phyloP scores from a whole-genome alignment of 2,888 invertebrate genomes.

The Sesia apiformis region DNA sequence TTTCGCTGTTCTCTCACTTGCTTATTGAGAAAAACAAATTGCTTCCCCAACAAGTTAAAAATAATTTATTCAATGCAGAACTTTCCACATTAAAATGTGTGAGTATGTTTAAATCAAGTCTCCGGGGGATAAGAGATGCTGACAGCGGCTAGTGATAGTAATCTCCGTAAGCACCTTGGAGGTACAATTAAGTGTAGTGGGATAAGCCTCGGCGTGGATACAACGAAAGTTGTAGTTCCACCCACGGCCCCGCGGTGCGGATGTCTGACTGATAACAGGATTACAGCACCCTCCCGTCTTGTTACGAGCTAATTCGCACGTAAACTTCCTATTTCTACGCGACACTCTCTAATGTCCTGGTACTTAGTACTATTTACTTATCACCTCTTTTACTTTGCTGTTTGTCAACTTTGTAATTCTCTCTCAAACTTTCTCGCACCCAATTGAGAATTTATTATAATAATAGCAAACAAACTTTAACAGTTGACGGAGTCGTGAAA shows the following conservation, averaged over 20 bases:
- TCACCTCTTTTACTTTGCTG: background rate
- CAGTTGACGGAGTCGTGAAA: conserved; percentile 56
- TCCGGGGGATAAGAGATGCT: too few species aligned
- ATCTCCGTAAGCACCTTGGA: too few species aligned
- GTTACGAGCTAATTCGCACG: conserved; percentile 56
- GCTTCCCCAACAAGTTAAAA: conserved; percentile 19
- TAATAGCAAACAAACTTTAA: conserved; percentile 42
- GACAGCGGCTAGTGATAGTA: too few species aligned
- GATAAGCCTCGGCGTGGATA: conserved; percentile 30
- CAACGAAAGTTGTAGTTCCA: conserved; percentile 36
- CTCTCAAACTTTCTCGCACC: background rate
- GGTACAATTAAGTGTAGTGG: conserved; percentile 15
- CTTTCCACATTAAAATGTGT: too few species aligned
- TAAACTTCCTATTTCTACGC: conserved; percentile 30
- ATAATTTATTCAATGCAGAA: background rate
- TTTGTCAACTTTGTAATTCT: background rate
- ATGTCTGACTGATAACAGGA: conserved; percentile 60
- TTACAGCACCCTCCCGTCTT: conserved; percentile 52
- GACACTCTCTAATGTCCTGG: too few species aligned
- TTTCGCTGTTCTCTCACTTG: conserved; percentile 61
- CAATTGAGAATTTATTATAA: conserved; percentile 17
- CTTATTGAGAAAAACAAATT: conserved; percentile 50
- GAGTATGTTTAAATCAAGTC: too few species aligned
- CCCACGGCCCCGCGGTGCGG: conserved; percentile 30
- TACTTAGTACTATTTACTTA: background rate